Conservation (phyloP, 1,140 invertebrate genomes). For the Drosophila gunungcola region DNA sequence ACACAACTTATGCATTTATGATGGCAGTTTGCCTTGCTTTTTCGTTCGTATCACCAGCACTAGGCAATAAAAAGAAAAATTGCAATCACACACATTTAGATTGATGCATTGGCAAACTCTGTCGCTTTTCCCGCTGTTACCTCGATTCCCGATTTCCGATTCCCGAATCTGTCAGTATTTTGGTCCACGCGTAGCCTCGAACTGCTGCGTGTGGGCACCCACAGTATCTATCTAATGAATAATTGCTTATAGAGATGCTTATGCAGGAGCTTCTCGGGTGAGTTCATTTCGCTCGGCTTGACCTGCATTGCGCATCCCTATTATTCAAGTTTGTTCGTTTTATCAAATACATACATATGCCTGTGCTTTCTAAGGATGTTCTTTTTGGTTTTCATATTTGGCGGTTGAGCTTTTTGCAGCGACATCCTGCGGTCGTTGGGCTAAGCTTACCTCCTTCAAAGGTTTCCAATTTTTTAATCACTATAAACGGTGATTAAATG, state of each 20-base stretch:
- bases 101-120: constrained; percentile 1
- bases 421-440: neutral
- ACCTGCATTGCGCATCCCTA: constrained; percentile 40
- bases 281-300: constrained; percentile 25
- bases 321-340: constrained; percentile 5
- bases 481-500: too few species aligned
- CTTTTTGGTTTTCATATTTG: neutral
- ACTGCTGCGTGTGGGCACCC: constrained; percentile 20
- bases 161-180: constrained; percentile 18
- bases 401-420: constrained; percentile 1
- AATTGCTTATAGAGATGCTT: constrained; percentile 21
- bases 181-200: constrained; percentile 25
- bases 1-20: neutral
- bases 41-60: too few species aligned
- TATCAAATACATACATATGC: constrained; percentile 6
- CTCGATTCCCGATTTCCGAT: neutral
- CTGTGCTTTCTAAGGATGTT: constrained; percentile 11
- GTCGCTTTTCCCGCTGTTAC: neutral
- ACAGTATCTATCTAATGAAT: constrained; percentile 37
- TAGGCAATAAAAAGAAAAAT: neutral
- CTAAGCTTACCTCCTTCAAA: neutral
- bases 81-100: neutral
- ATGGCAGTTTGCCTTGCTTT: neutral
- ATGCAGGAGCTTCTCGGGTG: constrained; percentile 19
- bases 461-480: neutral